Percentiles rank a stretch among this genome's conserved stretches.
Conservation (phyloP, 2,113 vertebrate species). For the Sylvietta virens region DNA sequence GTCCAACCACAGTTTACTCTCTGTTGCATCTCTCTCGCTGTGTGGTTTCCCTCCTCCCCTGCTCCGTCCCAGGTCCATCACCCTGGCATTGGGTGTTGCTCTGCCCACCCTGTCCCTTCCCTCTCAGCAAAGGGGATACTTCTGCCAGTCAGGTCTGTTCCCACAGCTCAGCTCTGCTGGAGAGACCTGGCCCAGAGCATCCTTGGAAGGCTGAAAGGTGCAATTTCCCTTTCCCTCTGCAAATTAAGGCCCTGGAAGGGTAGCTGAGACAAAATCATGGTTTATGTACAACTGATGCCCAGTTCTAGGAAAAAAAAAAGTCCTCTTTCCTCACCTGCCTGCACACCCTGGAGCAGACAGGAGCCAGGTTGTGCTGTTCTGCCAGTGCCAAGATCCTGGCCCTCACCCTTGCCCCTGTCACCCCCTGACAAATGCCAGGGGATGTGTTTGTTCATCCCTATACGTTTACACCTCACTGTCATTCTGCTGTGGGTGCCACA, state of each 20-base stretch:
- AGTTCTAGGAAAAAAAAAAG: not conserved
- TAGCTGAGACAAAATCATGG: not conserved
- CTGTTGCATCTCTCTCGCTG: conserved; percentile 47
- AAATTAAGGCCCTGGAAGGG: not conserved
- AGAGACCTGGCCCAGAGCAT: not conserved
- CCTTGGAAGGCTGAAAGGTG: conserved; percentile 35
- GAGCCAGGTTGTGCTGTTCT: not conserved
- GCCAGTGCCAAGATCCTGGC: not conserved
- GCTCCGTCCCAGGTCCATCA: not conserved
- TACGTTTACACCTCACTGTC: rapidly evolving
- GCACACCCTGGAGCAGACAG: not conserved
- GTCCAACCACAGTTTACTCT: conserved; percentile 60
- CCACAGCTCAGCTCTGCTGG: not conserved
- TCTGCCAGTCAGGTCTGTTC: not conserved
- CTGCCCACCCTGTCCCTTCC: not conserved
- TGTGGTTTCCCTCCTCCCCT: not conserved
- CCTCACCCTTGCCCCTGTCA: not conserved
- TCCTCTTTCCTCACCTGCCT: not conserved
- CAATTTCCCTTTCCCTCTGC: conserved; percentile 10
- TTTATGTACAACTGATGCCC: not conserved
- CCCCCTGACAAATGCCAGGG: not conserved
- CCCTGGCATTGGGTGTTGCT: not conserved
- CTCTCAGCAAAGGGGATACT: not conserved
- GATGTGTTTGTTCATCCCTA: not conserved
- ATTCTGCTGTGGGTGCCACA: not conserved